Evolutionary conservation across 2,888 invertebrate species (phyloP), one percentile per base, ranked within the genome.

Genomic region (Acronicta aceris): DNA sequence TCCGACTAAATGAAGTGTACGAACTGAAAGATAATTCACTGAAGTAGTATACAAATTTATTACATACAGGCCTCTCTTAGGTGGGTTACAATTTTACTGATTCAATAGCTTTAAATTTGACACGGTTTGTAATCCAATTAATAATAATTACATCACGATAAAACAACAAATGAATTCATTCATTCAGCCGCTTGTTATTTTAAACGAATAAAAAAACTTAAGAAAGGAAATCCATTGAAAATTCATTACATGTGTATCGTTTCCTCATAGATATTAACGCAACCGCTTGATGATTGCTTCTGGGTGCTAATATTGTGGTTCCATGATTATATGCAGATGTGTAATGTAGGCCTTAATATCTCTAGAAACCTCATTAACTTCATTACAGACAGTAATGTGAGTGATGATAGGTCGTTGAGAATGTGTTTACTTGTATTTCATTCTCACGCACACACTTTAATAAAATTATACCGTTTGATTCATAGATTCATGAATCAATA

Each of bases 151-250:
- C 42, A 54, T 30, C 33, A 13, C 4, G 36, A 30, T 46, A 16
- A 25, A 25, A 49, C 21, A 58, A 46, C n/a, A 40, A 59, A 58
- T 25, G 17, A 43, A 59, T 65, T 49, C 52, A 46, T 17, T 55
- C 47, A 64, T 58, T 71, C 15, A 55, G 56, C 46, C 25, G 5
- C 16, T 52, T 48, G 15, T 33, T 16, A 41, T 43, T 55, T 25
- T 54, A 30, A 27, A 42, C 67, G 54, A 36, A 67, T 45, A 69
- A 58, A 67, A 33, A 33, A 33, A 74, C 55, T 70, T 76, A 74
- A 78, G 78, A 78, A 72, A 81, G 81, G 78, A 81, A 75, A 75
- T 62, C 54, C 55, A 63, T 73, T 57, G 68, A 75, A 79, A 79
- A 81, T 68, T 61, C 43, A 59, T 66, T 62, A 69, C 67, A 57